A percentile compares a stretch with the other conserved stretches of the same genome.
phyloP scores from a whole-genome alignment of 2,797 vertebrate genomes.

The Remorina albescens region DNA sequence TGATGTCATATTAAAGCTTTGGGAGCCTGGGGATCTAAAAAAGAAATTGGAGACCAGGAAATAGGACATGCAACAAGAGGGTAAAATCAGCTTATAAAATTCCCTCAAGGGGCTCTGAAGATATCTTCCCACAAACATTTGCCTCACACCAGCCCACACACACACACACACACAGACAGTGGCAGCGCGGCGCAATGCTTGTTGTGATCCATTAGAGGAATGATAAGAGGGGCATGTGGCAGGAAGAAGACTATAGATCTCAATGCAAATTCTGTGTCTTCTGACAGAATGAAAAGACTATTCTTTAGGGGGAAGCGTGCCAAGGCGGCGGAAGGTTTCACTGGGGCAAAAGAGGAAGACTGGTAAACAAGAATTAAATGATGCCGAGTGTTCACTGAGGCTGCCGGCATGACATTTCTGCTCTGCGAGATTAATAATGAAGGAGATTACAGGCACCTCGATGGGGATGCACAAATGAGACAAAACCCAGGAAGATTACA shows the following conservation, averaged over 20 bases:
- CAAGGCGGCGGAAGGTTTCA: conserved; percentile 53
- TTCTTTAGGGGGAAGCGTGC: conserved; percentile 65
- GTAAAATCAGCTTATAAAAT: conserved; percentile 67
- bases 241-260: conserved; percentile 64
- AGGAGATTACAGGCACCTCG: conserved; percentile 83
- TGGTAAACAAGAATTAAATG: conserved; percentile 82
- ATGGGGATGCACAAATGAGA: conserved; percentile 78
- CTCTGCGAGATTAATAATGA: conserved; percentile 84
- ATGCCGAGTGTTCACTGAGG: conserved; percentile 61
- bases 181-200: conserved; percentile 56
- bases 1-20: conserved; percentile 73
- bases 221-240: conserved; percentile 63
- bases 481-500: conserved; percentile 79
- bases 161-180: conserved; percentile 10
- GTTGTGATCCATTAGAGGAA: conserved; percentile 71
- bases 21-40: conserved; percentile 63
- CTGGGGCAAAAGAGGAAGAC: conserved; percentile 57
- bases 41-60: conserved; percentile 56
- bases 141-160: conserved; percentile 44
- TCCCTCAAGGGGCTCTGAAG: conserved; percentile 60
- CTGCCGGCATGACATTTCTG: conserved; percentile 81
- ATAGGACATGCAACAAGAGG: conserved; percentile 69
- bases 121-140: conserved; percentile 61
- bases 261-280: conserved; percentile 74
- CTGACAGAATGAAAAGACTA: conserved; percentile 69